Conservation (phyloP, 2,113 vertebrate species). For the Phaethornis superciliosus region DNA sequence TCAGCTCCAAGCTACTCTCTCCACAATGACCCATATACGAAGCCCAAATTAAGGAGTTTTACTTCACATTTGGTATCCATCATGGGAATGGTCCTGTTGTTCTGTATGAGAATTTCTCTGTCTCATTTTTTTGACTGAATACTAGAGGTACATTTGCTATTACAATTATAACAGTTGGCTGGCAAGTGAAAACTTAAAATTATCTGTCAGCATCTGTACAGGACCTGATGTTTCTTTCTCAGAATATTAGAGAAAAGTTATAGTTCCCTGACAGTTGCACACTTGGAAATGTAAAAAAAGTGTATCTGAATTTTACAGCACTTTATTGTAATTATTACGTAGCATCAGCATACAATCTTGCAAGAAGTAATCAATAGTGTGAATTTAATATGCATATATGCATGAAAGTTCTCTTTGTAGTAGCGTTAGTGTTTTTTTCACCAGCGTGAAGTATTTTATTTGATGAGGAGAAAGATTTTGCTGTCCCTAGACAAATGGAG, state of each 20-base stretch:
- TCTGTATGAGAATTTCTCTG: neutral
- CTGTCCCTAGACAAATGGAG: neutral
- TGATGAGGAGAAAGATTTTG: neutral
- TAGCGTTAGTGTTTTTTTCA: neutral
- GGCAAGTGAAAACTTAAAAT: neutral
- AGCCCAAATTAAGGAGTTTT: neutral
- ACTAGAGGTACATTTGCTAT: neutral
- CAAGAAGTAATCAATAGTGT: neutral
- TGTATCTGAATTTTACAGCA: neutral
- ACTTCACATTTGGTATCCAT: neutral
- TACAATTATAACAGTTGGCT: neutral
- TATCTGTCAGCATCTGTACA: neutral
- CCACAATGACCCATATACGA: neutral
- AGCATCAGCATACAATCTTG: neutral
- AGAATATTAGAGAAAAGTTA: neutral
- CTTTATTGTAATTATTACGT: neutral
- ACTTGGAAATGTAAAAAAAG: neutral
- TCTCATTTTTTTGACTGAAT: neutral
- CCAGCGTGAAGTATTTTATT: neutral
- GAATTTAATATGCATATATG: neutral
- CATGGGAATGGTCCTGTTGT: neutral
- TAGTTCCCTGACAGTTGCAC: neutral
- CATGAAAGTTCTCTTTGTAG: slow-evolving; percentile 12
- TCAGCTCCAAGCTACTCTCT: neutral
- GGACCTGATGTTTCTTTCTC: neutral